A percentile compares a stretch with the other conserved stretches of the same genome.
Evolutionary conservation across 1,140 invertebrate species (phyloP).

Genomic region (Macrostomum lignano): DNA sequence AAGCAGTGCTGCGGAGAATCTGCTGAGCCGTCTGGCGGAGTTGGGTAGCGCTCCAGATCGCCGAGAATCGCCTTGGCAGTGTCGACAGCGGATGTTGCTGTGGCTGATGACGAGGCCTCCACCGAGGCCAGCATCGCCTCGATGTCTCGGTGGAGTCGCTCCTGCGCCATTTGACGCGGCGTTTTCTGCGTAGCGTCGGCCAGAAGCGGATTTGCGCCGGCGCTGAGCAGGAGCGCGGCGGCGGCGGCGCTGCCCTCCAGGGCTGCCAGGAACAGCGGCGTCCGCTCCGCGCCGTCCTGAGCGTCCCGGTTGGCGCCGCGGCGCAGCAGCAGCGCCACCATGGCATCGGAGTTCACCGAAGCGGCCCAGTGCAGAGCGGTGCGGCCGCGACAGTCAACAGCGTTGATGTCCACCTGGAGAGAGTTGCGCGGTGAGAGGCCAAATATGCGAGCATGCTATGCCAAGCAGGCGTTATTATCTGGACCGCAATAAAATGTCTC

Average conservation of each 20-base stretch:
- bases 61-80: too few relatives aligned
- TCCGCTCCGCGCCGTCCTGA: neutral
- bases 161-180: neutral
- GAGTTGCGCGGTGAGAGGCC: too few relatives aligned
- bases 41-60: too few relatives aligned
- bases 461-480: too few relatives aligned
- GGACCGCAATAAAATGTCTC: too few relatives aligned
- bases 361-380: conserved; percentile 4
- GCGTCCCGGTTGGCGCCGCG: conserved; percentile 1
- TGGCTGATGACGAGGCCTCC: too few relatives aligned
- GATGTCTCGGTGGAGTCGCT: too few relatives aligned
- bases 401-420: conserved; percentile 4
- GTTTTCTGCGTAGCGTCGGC: neutral
- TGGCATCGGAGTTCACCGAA: neutral
- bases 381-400: conserved; percentile 1
- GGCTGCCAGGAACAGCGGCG: conserved; percentile 2
- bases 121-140: too few relatives aligned
- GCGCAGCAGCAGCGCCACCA: neutral
- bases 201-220: neutral
- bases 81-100: too few relatives aligned
- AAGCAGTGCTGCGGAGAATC: too few relatives aligned
- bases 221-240: neutral
- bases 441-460: too few relatives aligned
- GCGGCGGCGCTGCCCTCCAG: neutral
- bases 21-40: too few relatives aligned